A percentile compares a stretch with the other conserved stretches of the same genome.
Conservation (phyloP, 2,797 vertebrate species). For the Eospalax fontanierii region DNA sequence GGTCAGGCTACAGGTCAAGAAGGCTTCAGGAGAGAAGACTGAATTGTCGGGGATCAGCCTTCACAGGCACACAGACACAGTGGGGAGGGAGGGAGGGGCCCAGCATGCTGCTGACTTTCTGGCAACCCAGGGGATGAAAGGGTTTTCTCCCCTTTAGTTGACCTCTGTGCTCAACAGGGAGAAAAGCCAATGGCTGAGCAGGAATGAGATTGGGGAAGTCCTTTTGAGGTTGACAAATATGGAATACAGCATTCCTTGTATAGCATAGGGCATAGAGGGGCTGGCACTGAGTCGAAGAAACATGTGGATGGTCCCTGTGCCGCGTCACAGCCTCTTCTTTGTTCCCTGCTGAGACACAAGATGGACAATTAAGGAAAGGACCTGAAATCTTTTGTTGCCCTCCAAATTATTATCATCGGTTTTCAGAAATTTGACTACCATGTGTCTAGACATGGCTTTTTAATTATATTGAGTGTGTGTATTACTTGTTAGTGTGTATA, state of each 20-base stretch:
- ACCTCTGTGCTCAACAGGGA: constrained; percentile 1
- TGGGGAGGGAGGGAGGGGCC: background rate
- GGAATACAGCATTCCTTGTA: background rate
- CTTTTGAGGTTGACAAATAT: background rate
- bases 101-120: background rate
- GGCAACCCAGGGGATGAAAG: background rate
- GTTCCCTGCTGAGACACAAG: background rate
- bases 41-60: background rate
- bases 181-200: background rate
- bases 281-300: background rate
- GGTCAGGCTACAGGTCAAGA: background rate
- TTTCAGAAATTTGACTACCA: background rate
- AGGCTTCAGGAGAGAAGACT: background rate
- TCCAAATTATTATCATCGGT: background rate
- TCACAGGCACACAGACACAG: background rate
- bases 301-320: rapidly evolving
- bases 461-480: too few relatives aligned
- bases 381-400: background rate
- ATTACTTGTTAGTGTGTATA: too few relatives aligned
- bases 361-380: background rate
- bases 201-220: background rate
- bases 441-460: background rate
- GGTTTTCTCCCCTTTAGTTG: background rate
- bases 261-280: rapidly evolving
- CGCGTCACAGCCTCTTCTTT: background rate